These are phyloP conservation scores for Drosophila mimetica DNA, from an alignment of 2,888 invertebrate species.

Conservation along the genomic window DNA sequence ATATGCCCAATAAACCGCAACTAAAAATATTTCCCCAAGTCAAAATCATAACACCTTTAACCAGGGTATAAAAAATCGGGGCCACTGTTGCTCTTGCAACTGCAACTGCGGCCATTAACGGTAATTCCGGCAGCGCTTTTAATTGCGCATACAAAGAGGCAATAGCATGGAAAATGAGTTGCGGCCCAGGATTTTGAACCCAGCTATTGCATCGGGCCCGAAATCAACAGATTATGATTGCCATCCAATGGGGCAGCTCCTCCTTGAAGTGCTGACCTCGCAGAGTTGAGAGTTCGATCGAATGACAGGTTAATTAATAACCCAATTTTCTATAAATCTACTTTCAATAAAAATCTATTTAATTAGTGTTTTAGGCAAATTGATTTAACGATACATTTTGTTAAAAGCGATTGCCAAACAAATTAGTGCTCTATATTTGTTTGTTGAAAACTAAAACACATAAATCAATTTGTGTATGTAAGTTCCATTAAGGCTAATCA, in stretches of 20 bases:
- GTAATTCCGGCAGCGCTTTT: conserved; percentile 79
- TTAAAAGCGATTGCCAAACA: not conserved
- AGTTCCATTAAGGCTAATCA: not conserved
- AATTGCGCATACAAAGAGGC: conserved; percentile 70
- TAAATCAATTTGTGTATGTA: conserved; percentile 5
- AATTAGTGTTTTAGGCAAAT: not conserved
- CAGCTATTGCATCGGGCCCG: conserved; percentile 11
- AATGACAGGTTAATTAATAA: not conserved
- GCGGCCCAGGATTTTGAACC: conserved; percentile 38
- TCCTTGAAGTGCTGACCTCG: conserved; percentile 6
- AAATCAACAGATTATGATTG: conserved; percentile 40
- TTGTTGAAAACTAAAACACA: not conserved
- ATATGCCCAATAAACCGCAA: too few species aligned
- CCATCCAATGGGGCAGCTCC: not conserved
- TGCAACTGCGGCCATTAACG: conserved; percentile 67
- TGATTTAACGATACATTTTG: not conserved
- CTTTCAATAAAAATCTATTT: not conserved
- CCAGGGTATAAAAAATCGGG: conserved; percentile 17
- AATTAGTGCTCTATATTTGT: not conserved
- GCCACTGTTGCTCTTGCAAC: conserved; percentile 34
- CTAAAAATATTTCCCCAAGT: not conserved
- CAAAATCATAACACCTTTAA: not conserved
- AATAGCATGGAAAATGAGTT: conserved; percentile 67
- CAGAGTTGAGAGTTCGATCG: not conserved
- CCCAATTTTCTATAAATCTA: not conserved